These are phyloP conservation scores for Lerista edwardsae DNA, from an alignment of 2,797 vertebrate genomes.

Conservation along the genomic window DNA sequence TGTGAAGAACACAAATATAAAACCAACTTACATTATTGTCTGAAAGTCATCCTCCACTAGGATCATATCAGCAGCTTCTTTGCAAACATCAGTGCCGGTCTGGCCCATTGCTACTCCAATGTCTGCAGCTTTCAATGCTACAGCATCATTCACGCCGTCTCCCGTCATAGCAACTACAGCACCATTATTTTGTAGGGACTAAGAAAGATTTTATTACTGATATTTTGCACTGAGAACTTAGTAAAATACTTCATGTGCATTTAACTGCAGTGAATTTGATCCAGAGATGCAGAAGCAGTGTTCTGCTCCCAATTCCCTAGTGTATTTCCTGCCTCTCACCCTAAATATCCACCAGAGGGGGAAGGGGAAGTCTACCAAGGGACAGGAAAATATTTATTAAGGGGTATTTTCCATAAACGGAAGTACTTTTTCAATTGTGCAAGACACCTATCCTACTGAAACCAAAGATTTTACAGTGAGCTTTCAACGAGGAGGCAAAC, in stretches of 20 bases:
- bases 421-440: too few relatives aligned
- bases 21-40: slow-evolving; percentile 93
- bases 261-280: not conserved
- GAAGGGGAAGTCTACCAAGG: too few relatives aligned
- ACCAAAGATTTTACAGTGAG: too few relatives aligned
- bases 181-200: slow-evolving; percentile 94
- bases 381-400: too few relatives aligned
- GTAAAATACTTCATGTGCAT: not conserved
- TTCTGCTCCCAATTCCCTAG: too few relatives aligned
- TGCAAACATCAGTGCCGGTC: slow-evolving; percentile 96
- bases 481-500: not conserved
- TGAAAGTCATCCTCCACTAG: slow-evolving; percentile 98
- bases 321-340: too few relatives aligned
- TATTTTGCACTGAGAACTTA: not conserved
- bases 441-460: too few relatives aligned
- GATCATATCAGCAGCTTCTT: slow-evolving; percentile 98
- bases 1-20: slow-evolving; percentile 22
- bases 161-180: slow-evolving; percentile 97
- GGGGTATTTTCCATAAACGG: too few relatives aligned
- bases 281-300: too few relatives aligned
- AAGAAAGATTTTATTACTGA: slow-evolving; percentile 9
- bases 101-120: slow-evolving; percentile 97
- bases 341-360: too few relatives aligned
- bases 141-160: slow-evolving; percentile 96
- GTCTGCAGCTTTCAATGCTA: slow-evolving; percentile 94